A percentile compares a stretch with the other conserved stretches of the same genome.
These are phyloP conservation scores for Saimiri boliviensis DNA, from an alignment of 2,113 vertebrate species.

Conservation along the genomic window DNA sequence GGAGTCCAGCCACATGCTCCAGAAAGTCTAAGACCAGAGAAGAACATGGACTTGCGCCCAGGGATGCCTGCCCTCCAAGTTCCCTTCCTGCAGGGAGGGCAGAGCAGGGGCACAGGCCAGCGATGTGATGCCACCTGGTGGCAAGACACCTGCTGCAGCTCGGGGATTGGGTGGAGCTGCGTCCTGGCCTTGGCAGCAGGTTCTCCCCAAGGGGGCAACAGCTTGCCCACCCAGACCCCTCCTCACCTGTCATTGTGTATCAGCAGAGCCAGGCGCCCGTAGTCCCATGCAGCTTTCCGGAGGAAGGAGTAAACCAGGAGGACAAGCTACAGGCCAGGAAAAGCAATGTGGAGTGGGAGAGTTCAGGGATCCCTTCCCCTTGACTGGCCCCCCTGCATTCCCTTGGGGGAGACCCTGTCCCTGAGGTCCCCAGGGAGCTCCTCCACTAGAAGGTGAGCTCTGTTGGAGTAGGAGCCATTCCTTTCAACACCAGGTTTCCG, in stretches of 20 bases:
- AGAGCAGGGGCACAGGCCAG: neutral
- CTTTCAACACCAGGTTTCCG: neutral
- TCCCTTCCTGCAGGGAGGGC: neutral
- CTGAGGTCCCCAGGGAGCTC: neutral
- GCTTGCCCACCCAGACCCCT: fast-evolving
- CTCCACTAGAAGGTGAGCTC: neutral
- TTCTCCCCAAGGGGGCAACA: neutral
- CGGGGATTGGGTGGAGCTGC: fast-evolving
- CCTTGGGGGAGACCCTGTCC: neutral
- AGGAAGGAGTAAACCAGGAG: constrained; percentile 95
- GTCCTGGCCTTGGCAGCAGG: neutral
- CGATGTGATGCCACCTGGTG: neutral
- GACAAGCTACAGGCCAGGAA: constrained; percentile 85
- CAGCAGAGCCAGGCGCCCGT: constrained; percentile 94
- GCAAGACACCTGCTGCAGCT: neutral
- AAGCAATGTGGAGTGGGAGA: neutral
- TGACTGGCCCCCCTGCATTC: neutral
- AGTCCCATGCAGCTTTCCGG: constrained; percentile 98
- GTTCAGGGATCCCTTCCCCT: neutral
- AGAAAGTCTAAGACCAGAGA: neutral
- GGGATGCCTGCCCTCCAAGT: neutral
- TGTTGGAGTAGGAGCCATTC: neutral
- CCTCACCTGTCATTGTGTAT: constrained; percentile 97
- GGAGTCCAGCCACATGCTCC: neutral
- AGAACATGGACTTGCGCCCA: neutral